A percentile compares a stretch with the other conserved stretches of the same genome.
Evolutionary conservation across 2,797 vertebrate genomes (phyloP).

Genomic region (Avahi laniger): DNA sequence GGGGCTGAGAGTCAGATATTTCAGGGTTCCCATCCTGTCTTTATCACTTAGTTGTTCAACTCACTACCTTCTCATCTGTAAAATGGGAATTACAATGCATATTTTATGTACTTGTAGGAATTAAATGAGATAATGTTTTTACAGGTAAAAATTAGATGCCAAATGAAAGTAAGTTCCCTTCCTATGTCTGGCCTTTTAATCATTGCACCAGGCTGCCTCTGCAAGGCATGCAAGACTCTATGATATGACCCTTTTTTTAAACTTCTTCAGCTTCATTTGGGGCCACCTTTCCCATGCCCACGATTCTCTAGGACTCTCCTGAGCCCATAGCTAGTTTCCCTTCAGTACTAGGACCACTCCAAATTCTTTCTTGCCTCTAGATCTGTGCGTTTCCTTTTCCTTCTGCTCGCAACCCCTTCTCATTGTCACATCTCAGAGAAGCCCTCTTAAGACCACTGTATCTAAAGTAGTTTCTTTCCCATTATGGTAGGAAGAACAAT

Average conservation of each 20-base stretch:
- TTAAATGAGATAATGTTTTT: background rate
- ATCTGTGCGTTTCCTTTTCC: background rate
- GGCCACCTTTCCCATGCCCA: background rate
- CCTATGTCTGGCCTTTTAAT: background rate
- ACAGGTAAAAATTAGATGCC: background rate
- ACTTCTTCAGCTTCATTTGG: background rate
- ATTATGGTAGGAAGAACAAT: background rate
- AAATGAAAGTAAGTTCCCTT: background rate
- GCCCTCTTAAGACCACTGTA: background rate
- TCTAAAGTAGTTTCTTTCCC: background rate
- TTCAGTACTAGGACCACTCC: background rate
- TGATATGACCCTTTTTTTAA: background rate
- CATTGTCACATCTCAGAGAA: background rate
- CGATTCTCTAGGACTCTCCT: background rate
- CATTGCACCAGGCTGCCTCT: background rate
- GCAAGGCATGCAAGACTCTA: background rate
- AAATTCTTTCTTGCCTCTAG: background rate
- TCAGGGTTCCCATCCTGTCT: background rate
- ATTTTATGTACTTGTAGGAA: background rate
- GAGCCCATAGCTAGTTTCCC: background rate
- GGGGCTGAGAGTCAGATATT: background rate
- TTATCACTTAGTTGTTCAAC: background rate
- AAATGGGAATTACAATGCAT: background rate
- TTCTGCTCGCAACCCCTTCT: background rate
- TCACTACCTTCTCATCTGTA: background rate